A percentile compares a stretch with the other conserved stretches of the same genome.
These are phyloP conservation scores for Lobophora halterata DNA, from an alignment of 2,888 invertebrate species.

Conservation along the genomic window DNA sequence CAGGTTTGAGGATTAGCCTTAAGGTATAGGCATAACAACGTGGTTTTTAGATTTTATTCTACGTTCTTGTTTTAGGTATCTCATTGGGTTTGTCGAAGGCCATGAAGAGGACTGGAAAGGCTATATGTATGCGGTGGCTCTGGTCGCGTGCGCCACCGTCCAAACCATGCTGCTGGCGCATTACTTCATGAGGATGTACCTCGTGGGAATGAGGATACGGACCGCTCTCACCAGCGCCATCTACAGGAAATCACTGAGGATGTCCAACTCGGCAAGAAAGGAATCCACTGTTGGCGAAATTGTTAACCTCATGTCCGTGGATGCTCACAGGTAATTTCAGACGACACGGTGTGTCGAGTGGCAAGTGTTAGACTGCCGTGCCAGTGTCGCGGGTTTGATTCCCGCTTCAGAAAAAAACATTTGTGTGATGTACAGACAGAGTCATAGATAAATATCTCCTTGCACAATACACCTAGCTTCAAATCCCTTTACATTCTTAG, in stretches of 20 bases:
- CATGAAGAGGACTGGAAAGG: slow-evolving; percentile 90
- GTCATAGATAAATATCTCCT: too few relatives aligned
- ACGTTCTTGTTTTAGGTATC: slow-evolving; percentile 72
- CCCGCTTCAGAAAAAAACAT: too few relatives aligned
- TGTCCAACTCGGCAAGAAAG: slow-evolving; percentile 90
- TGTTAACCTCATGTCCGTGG: slow-evolving; percentile 95
- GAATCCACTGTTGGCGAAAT: slow-evolving; percentile 95
- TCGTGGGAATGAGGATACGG: slow-evolving; percentile 93
- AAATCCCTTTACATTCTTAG: too few relatives aligned
- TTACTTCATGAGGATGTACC: slow-evolving; percentile 95
- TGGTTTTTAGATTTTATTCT: neutral
- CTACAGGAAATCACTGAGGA: slow-evolving; percentile 90
- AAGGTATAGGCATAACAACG: too few relatives aligned
- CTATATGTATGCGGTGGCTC: slow-evolving; percentile 87
- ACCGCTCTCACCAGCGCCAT: slow-evolving; percentile 94
- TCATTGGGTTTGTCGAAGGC: slow-evolving; percentile 86
- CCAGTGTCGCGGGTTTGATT: too few relatives aligned
- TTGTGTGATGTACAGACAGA: too few relatives aligned
- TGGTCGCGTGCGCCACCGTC: slow-evolving; percentile 87
- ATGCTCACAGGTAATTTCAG: slow-evolving; percentile 88
- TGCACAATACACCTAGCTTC: too few relatives aligned
- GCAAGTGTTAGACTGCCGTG: too few relatives aligned
- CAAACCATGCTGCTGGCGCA: slow-evolving; percentile 94
- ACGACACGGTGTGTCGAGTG: too few relatives aligned
- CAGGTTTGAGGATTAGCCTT: too few relatives aligned